Evolutionary conservation across 2,113 vertebrate genomes (phyloP).

Genomic region (Actenoides lindsayi): DNA sequence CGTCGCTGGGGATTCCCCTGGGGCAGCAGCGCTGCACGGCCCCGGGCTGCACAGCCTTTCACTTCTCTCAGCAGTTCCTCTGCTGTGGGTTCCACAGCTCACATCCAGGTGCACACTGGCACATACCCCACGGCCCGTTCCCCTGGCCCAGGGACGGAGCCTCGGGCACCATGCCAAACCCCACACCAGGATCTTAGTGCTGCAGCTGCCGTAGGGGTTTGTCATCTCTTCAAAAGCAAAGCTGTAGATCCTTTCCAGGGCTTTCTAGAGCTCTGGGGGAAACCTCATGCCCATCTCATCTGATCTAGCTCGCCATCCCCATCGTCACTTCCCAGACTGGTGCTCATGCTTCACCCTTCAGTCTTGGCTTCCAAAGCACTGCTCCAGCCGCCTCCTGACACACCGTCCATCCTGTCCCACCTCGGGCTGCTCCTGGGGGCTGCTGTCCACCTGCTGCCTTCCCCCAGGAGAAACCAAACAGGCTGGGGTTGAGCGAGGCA

Average conservation of each 20-base stretch:
- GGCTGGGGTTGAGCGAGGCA: not conserved
- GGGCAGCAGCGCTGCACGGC: not conserved
- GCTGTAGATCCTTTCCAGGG: not conserved
- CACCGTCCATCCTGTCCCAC: accelerated
- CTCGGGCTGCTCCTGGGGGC: not conserved
- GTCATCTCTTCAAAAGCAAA: not conserved
- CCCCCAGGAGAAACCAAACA: not conserved
- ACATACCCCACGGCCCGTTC: accelerated
- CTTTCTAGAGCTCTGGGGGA: not conserved
- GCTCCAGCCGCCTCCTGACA: not conserved
- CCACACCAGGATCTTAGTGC: not conserved
- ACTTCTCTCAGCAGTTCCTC: not conserved
- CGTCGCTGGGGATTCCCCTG: not conserved
- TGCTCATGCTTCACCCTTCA: not conserved
- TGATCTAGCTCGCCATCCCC: not conserved
- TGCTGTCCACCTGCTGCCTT: not conserved
- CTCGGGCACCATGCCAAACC: accelerated
- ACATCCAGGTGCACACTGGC: not conserved
- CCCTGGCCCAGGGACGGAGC: not conserved
- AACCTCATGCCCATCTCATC: not conserved
- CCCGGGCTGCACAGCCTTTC: not conserved
- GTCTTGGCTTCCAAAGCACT: not conserved
- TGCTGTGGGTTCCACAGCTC: not conserved
- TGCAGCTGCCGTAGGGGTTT: not conserved
- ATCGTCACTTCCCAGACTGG: not conserved